A percentile compares a stretch with the other conserved stretches of the same genome.
phyloP scores from a whole-genome alignment of 2,888 invertebrate genomes.

The Caenorhabditis wallacei region DNA sequence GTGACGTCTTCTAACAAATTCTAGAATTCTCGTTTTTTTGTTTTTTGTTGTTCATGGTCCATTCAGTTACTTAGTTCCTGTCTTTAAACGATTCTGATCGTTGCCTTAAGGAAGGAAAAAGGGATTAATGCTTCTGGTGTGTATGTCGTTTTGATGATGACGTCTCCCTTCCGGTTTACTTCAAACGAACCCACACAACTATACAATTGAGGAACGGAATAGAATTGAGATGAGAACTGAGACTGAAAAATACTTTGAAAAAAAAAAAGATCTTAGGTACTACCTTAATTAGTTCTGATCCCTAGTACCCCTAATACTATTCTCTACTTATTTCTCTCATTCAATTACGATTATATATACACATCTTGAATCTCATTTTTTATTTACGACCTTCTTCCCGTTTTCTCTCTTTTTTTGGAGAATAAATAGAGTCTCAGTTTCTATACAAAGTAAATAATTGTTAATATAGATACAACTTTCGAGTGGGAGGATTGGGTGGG shows the following conservation, averaged over 20 bases:
- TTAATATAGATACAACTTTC: slow-evolving; percentile 6
- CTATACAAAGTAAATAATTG: slow-evolving; percentile 40
- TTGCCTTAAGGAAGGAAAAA: background rate
- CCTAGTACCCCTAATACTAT: background rate
- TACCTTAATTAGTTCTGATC: background rate
- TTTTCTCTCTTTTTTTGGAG: background rate
- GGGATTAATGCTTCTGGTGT: slow-evolving; percentile 28
- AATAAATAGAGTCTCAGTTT: slow-evolving; percentile 23
- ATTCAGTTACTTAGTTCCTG: background rate
- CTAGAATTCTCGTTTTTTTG: slow-evolving; percentile 11
- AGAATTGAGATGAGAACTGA: background rate
- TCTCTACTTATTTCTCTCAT: background rate
- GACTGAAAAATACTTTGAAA: background rate
- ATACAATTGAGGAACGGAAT: background rate
- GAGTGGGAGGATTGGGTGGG: slow-evolving; percentile 44
- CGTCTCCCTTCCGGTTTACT: slow-evolving; percentile 41
- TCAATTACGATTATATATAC: slow-evolving; percentile 25
- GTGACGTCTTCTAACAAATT: background rate
- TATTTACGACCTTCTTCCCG: slow-evolving; percentile 38
- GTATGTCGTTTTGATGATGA: slow-evolving; percentile 23
- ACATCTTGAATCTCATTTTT: slow-evolving; percentile 47
- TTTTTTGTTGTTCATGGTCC: background rate
- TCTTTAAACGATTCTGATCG: slow-evolving; percentile 3
- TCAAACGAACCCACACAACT: background rate
- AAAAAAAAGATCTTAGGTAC: no score